A percentile compares a stretch with the other conserved stretches of the same genome.
Evolutionary conservation across 2,113 vertebrate species (phyloP).

Genomic region (Scartelaos histophorus): DNA sequence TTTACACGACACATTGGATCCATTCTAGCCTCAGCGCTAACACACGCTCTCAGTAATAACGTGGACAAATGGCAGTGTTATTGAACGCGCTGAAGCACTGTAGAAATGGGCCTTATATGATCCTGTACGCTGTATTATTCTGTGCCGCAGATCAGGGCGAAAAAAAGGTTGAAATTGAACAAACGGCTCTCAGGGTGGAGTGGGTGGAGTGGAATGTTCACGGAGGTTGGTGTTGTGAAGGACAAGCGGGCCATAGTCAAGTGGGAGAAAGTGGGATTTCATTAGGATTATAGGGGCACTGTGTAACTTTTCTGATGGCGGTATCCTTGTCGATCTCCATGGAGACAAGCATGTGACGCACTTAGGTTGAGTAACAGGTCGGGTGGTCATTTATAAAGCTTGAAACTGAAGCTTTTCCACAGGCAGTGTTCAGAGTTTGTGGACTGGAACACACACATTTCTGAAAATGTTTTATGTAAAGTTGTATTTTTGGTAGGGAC

Average conservation of each 20-base stretch:
- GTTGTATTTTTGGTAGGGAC: too few relatives aligned
- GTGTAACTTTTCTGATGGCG: too few relatives aligned
- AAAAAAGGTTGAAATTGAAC: neutral
- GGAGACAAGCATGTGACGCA: too few relatives aligned
- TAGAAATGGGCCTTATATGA: constrained; percentile 11
- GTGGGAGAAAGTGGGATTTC: neutral
- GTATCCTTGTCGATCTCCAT: too few relatives aligned
- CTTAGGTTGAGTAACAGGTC: too few relatives aligned
- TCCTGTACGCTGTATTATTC: constrained; percentile 12
- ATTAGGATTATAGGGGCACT: too few relatives aligned
- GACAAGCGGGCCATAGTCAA: neutral
- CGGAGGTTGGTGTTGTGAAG: neutral
- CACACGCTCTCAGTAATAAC: constrained; percentile 17
- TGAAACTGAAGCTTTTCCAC: too few relatives aligned
- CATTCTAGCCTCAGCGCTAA: constrained; percentile 21
- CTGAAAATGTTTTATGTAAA: too few relatives aligned
- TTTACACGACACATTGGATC: constrained; percentile 35
- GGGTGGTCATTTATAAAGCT: too few relatives aligned
- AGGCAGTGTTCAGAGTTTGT: too few relatives aligned
- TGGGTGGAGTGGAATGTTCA: neutral
- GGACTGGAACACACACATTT: too few relatives aligned
- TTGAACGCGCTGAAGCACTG: constrained; percentile 19
- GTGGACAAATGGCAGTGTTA: constrained; percentile 35
- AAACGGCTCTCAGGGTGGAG: neutral
- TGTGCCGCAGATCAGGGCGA: constrained; percentile 6